Evolutionary conservation across 2,113 vertebrate species (phyloP).

Genomic region (Columba janthina): DNA sequence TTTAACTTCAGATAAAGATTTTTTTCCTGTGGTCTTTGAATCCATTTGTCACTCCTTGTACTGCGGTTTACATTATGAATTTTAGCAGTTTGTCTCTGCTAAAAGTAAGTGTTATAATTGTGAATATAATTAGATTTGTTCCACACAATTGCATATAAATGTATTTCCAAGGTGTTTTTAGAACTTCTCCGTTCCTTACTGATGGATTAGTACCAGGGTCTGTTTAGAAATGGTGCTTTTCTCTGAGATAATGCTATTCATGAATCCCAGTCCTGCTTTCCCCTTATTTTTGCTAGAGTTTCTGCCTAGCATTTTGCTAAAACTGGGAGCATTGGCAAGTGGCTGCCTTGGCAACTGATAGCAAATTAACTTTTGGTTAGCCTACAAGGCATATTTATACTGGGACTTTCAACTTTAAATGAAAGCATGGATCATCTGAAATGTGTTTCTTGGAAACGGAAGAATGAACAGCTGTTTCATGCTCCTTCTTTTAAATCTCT

Average conservation of each 20-base stretch:
- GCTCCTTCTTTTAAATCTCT: conserved; percentile 31
- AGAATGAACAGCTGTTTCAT: conserved; percentile 51
- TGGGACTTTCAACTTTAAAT: conserved; percentile 50
- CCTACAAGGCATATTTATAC: conserved; percentile 37
- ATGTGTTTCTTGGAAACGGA: conserved; percentile 45
- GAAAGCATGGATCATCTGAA: conserved; percentile 49
- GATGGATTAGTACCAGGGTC: conserved; percentile 16
- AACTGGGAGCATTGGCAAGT: conserved; percentile 42
- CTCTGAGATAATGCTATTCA: conserved; percentile 37
- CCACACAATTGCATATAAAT: conserved; percentile 37
- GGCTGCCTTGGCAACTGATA: conserved; percentile 49
- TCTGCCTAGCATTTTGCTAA: conserved; percentile 32
- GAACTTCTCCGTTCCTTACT: conserved; percentile 9
- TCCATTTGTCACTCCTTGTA: neutral
- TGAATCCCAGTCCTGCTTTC: neutral
- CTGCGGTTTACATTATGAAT: conserved; percentile 14
- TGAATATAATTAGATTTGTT: conserved; percentile 65
- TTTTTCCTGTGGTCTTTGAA: neutral
- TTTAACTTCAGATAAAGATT: neutral
- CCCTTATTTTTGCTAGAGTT: neutral
- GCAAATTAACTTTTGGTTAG: conserved; percentile 51
- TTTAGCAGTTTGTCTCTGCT: conserved; percentile 41
- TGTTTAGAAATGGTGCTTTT: conserved; percentile 4
- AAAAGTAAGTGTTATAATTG: conserved; percentile 60
- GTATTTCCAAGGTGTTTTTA: conserved; percentile 27